Evolutionary conservation across 2,888 invertebrate genomes (phyloP).

Genomic region (Chirona hameri): DNA sequence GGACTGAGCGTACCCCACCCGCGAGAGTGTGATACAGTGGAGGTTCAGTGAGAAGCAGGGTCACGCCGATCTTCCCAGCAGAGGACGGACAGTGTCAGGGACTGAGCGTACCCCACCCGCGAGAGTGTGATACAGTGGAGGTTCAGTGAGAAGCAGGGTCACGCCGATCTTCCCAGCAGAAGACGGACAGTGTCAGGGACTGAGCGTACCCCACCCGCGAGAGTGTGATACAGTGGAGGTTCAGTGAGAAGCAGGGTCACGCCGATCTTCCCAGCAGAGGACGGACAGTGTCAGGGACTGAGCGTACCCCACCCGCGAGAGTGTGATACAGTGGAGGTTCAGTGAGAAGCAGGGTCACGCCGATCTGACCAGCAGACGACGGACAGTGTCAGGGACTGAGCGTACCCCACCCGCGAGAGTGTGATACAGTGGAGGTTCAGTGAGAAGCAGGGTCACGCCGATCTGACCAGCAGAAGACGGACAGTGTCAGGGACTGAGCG

Average conservation of each 20-base stretch:
- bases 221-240: too few species aligned
- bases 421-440: constrained; percentile 2
- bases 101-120: too few species aligned
- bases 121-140: too few species aligned
- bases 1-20: too few species aligned
- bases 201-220: too few species aligned
- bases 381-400: too few species aligned
- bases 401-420: too few species aligned
- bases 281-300: too few species aligned
- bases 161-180: constrained; percentile 70
- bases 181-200: not conserved
- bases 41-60: constrained; percentile 50
- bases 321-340: too few species aligned
- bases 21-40: too few species aligned
- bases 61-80: constrained; percentile 70
- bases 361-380: constrained; percentile 62
- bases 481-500: too few species aligned
- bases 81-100: constrained; percentile 36
- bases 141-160: constrained; percentile 51
- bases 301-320: too few species aligned
- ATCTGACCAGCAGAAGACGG: constrained; percentile 61
- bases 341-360: constrained; percentile 58
- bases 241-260: constrained; percentile 56
- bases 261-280: constrained; percentile 65
- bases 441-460: constrained; percentile 59